Percentiles rank a stretch among this genome's conserved stretches.
Evolutionary conservation across 2,113 vertebrate genomes (phyloP).

Genomic region (Neofelis nebulosa): DNA sequence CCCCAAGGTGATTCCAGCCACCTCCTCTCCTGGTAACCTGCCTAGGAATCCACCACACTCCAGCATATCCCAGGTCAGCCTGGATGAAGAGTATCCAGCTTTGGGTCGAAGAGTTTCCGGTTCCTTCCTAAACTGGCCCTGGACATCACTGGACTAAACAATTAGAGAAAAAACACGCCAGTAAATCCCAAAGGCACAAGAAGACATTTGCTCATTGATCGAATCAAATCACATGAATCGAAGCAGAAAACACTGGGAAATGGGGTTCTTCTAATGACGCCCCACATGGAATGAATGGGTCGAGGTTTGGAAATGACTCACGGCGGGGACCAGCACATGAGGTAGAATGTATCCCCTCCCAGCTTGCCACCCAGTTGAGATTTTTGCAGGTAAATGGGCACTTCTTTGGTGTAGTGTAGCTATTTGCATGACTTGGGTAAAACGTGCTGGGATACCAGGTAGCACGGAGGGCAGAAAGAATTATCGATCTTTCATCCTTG

Average conservation of each 20-base stretch:
- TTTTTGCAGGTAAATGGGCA: background rate
- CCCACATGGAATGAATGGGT: background rate
- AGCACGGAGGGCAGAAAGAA: background rate
- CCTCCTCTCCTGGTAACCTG: fast-evolving
- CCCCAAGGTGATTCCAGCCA: background rate
- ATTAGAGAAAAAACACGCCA: background rate
- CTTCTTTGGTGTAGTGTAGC: too few species aligned
- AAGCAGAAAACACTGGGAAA: background rate
- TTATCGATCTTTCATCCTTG: fast-evolving
- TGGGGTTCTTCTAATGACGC: too few species aligned
- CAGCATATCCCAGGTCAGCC: fast-evolving
- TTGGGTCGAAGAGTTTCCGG: background rate
- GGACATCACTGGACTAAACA: background rate
- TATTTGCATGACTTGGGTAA: background rate
- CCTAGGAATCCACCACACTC: fast-evolving
- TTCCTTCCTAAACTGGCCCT: background rate
- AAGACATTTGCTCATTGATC: background rate
- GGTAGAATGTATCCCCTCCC: too few species aligned
- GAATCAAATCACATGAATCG: background rate
- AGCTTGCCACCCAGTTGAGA: fast-evolving
- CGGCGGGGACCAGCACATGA: too few species aligned
- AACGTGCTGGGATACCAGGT: background rate
- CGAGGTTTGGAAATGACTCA: background rate
- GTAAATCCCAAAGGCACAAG: background rate
- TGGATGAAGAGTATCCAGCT: background rate